Evolutionary conservation across 2,797 vertebrate species (phyloP).

Genomic region (Micropoecilia bifurca): DNA sequence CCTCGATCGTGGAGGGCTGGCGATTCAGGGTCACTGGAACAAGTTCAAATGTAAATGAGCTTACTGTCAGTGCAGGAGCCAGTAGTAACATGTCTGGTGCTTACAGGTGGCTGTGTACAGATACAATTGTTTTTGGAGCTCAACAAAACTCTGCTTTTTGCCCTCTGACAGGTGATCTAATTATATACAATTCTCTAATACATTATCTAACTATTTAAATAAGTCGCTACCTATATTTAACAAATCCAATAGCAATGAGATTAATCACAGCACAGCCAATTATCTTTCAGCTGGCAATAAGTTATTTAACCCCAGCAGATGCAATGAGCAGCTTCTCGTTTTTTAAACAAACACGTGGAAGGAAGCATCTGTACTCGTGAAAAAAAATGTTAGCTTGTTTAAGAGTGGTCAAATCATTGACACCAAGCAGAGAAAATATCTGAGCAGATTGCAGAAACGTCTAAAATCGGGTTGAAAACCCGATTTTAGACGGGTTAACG

Average conservation of each 20-base stretch:
- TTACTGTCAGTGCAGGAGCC: slow-evolving; percentile 56
- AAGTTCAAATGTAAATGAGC: slow-evolving; percentile 73
- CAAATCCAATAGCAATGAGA: neutral
- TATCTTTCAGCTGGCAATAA: neutral
- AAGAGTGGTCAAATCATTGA: neutral
- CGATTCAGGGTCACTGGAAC: slow-evolving; percentile 70
- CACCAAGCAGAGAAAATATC: neutral
- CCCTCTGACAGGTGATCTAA: neutral
- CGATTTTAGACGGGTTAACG: too few species aligned
- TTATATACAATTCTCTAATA: neutral
- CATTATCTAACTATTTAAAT: neutral
- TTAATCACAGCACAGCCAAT: neutral
- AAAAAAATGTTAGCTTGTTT: neutral
- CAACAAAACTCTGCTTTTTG: neutral
- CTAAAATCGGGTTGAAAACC: neutral
- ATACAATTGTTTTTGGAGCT: neutral
- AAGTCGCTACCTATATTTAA: neutral
- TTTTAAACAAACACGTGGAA: neutral
- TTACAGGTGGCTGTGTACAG: neutral
- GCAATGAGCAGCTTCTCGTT: neutral
- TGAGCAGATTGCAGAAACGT: neutral
- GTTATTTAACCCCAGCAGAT: neutral
- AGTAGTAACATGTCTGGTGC: neutral
- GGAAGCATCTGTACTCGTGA: neutral
- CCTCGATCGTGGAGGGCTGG: slow-evolving; percentile 46